phyloP scores from a whole-genome alignment of 2,113 vertebrate genomes.

The Sprattus sprattus region DNA sequence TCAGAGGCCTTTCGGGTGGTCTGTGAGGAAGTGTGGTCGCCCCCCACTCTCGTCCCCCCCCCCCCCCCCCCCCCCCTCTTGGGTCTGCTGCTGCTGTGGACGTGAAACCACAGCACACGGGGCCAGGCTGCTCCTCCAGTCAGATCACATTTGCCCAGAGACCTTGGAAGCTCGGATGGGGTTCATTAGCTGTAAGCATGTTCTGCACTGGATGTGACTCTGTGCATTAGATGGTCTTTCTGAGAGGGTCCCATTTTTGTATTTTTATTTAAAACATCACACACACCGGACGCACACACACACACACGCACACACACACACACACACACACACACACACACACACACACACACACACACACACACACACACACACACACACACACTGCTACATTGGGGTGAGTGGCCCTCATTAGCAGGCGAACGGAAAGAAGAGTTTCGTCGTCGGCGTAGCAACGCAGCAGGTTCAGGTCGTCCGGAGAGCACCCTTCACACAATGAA shows the following conservation, averaged over 20 bases:
- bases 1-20: too few relatives aligned
- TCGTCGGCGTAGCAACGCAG: conserved; percentile 33
- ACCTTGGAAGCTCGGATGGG: too few relatives aligned
- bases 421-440: conserved; percentile 40
- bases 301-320: not conserved
- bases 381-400: not conserved
- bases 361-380: not conserved
- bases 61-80: too few relatives aligned
- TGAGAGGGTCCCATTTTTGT: too few relatives aligned
- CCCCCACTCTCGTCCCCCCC: too few relatives aligned
- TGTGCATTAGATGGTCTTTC: too few relatives aligned
- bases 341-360: not conserved
- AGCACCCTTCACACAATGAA: conserved; percentile 30
- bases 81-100: too few relatives aligned
- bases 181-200: too few relatives aligned
- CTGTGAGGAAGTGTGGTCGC: too few relatives aligned
- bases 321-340: not conserved
- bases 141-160: not conserved
- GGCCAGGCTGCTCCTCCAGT: not conserved
- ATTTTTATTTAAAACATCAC: too few relatives aligned
- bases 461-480: conserved; percentile 30
- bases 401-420: conserved; percentile 41
- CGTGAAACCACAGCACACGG: not conserved
- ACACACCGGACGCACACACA: not conserved
- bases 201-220: too few relatives aligned